Base-by-base conservation (phyloP, 1,140 invertebrate genomes). In the Colletes latitarsis region DNA sequence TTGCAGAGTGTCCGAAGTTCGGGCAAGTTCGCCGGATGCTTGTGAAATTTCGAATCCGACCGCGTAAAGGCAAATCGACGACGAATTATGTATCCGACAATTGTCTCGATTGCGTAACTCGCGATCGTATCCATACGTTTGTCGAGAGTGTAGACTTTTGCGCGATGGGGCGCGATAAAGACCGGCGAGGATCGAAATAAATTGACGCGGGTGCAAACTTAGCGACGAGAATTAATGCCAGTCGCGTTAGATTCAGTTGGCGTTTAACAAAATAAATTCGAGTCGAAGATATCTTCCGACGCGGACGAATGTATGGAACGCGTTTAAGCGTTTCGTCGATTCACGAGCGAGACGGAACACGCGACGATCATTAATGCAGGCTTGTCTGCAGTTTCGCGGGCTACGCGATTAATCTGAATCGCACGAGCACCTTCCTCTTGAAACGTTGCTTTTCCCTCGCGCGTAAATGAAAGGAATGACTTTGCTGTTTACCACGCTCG, bases 401-500 rank as follows among this genome's bases (percentile, higher is more conserved):
- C 55, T 17, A 12, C 15, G 49, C 62, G 62, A 76, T 76, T 55
- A 66, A 76, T 76, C 52, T 55, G 46, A 63, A 66, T 55, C 30
- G 17, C 46, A 53, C 49, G 4, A 43, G 62, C 58, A 14, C 63
- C 63, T 4, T 46, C 9, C 53, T n/a, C 10, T 55, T 15, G 12
- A 58, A 69, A 17, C 64, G 64, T 0, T 15, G 66, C 66, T 70
- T 69, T 69, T 60, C 39, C 46, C 53, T 46, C 41, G n/a, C 4
- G 46, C 41, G 39, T 52, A 21, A 67, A 69, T 46, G 64, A 49
- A 68, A 68, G 55, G 75, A 77, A 60, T 53, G 75, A 60, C 55
- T 49, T 60, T 15, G 53, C 64, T 68, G 66, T 49, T 77, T 30
- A 49, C 46, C 67, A 57, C 67, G 66, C 75, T 69, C 75, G 75